A percentile compares a stretch with the other conserved stretches of the same genome.
Conservation (phyloP, 1,140 invertebrate species). For the Drosophila ohnishii region DNA sequence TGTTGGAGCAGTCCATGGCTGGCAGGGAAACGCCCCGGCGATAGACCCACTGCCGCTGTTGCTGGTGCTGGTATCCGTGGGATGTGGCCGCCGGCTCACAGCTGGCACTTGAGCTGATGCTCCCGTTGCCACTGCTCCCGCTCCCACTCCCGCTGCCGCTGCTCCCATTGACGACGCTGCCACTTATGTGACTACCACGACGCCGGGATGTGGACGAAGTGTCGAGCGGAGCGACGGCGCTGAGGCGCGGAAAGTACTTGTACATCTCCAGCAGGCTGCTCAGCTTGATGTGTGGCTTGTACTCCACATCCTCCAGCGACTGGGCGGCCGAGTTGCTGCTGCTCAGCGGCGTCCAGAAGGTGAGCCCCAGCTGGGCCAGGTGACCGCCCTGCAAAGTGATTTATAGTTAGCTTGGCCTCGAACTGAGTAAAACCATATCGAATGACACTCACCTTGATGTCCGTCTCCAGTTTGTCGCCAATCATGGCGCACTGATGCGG, state of each 20-base stretch:
- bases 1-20: conserved; percentile 75
- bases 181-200: conserved; percentile 63
- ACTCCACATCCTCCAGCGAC: conserved; percentile 63
- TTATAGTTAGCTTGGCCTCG: not conserved
- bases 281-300: conserved; percentile 69
- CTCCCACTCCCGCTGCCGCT: conserved; percentile 2
- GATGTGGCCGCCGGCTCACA: conserved; percentile 5
- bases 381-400: conserved; percentile 86
- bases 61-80: conserved; percentile 7
- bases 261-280: conserved; percentile 74
- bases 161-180: conserved; percentile 14
- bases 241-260: conserved; percentile 73
- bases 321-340: conserved; percentile 55
- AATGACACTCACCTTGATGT: conserved; percentile 86
- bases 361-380: conserved; percentile 88
- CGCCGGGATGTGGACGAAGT: conserved; percentile 39
- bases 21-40: conserved; percentile 72
- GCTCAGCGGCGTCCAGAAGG: conserved; percentile 89
- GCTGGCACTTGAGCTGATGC: conserved; percentile 14
- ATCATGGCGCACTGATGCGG: conserved; percentile 92
- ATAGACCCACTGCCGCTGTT: conserved; percentile 44
- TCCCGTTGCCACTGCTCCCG: conserved; percentile 2
- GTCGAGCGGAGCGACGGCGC: conserved; percentile 22
- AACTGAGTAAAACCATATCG: too few species aligned
- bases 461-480: conserved; percentile 93